These are phyloP conservation scores for Pseudococcus longispinus DNA, from an alignment of 2,888 invertebrate genomes.

Conservation along the genomic window DNA sequence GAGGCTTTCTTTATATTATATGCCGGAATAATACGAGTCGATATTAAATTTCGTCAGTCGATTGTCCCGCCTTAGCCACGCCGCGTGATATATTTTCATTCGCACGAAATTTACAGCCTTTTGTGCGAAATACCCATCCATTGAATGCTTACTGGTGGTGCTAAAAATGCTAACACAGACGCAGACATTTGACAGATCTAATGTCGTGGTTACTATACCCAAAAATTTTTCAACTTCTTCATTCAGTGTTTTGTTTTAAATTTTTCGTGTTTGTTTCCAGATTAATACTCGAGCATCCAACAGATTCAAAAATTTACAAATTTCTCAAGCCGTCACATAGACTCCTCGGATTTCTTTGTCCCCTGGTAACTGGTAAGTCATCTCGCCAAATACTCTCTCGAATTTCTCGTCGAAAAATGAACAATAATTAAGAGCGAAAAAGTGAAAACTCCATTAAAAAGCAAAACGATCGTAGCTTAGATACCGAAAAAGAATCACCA, in stretches of 20 bases:
- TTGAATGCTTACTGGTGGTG: too few relatives aligned
- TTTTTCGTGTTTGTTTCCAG: not conserved
- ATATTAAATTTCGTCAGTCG: not conserved
- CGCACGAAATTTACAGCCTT: not conserved
- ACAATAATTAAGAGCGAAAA: not conserved
- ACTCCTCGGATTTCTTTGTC: not conserved
- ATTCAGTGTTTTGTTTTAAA: not conserved
- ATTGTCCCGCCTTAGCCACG: not conserved
- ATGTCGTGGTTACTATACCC: too few relatives aligned
- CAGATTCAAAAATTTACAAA: not conserved
- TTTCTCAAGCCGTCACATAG: not conserved
- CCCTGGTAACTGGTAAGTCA: not conserved
- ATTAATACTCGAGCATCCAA: not conserved
- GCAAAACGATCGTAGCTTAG: not conserved
- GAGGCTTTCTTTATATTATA: not conserved
- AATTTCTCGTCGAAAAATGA: not conserved
- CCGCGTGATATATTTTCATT: not conserved
- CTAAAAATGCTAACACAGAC: too few relatives aligned
- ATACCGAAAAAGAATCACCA: not conserved
- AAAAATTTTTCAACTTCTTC: not conserved
- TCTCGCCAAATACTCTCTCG: not conserved
- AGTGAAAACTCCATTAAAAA: not conserved
- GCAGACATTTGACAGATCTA: too few relatives aligned
- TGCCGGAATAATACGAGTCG: not conserved
- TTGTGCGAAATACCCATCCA: not conserved